Evolutionary conservation across 2,113 vertebrate genomes (phyloP).

Genomic region (Rhabdomys dilectus): DNA sequence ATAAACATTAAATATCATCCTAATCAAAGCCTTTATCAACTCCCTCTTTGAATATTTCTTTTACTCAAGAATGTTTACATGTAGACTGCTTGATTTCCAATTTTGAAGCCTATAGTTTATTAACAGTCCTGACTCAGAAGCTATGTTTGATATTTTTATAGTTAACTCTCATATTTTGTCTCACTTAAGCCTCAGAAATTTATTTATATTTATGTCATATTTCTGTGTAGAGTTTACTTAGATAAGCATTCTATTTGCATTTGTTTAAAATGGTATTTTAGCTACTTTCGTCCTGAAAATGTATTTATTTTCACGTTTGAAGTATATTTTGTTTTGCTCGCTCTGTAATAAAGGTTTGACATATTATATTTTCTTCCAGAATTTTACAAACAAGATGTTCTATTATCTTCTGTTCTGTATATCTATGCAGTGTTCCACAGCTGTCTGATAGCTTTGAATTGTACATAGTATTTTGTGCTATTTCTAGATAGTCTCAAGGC

Average conservation of each 20-base stretch:
- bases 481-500: slow-evolving; percentile 17
- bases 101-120: not conserved
- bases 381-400: not conserved
- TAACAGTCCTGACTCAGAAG: slow-evolving; percentile 19
- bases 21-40: slow-evolving; percentile 26
- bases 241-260: not conserved
- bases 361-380: slow-evolving; percentile 18
- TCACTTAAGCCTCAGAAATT: not conserved
- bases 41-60: slow-evolving; percentile 14
- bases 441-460: not conserved
- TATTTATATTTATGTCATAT: slow-evolving; percentile 10
- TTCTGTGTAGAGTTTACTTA: not conserved
- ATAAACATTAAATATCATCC: not conserved
- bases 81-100: slow-evolving; percentile 9
- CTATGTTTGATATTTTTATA: slow-evolving; percentile 22
- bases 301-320: slow-evolving; percentile 6
- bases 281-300: not conserved
- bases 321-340: not conserved
- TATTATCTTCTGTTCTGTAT: not conserved
- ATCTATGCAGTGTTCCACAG: not conserved
- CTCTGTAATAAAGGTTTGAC: not conserved
- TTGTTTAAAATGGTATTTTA: slow-evolving; percentile 17
- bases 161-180: not conserved
- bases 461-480: not conserved
- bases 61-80: not conserved